These are phyloP conservation scores for Avahi laniger DNA, from an alignment of 2,797 vertebrate genomes.

Conservation along the genomic window DNA sequence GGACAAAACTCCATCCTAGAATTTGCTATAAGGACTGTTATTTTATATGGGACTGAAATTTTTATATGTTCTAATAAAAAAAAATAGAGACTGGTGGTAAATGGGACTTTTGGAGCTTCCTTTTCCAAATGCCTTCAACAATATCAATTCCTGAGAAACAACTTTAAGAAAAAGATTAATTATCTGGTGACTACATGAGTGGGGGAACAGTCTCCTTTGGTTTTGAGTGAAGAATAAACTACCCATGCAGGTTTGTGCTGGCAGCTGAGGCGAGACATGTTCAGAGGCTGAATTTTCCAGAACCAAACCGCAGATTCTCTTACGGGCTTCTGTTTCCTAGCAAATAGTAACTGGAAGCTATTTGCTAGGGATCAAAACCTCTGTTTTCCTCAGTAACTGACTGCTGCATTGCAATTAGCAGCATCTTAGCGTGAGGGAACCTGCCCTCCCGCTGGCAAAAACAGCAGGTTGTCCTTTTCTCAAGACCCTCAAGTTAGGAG, in stretches of 20 bases:
- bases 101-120: background rate
- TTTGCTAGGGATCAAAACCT: conserved; percentile 39
- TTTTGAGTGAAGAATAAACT: background rate
- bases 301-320: conserved; percentile 60
- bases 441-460: background rate
- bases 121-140: conserved; percentile 43
- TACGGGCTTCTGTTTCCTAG: conserved; percentile 67
- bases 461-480: background rate
- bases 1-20: background rate
- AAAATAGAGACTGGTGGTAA: background rate
- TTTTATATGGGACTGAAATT: background rate
- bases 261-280: conserved; percentile 52
- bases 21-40: background rate
- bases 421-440: background rate
- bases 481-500: background rate
- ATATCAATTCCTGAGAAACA: background rate
- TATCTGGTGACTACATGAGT: background rate
- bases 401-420: conserved; percentile 45
- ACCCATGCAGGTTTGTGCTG: background rate
- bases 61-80: background rate
- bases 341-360: conserved; percentile 70
- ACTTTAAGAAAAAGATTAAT: background rate
- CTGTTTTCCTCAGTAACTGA: conserved; percentile 2
- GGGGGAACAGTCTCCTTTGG: background rate
- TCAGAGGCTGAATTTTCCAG: conserved; percentile 61